Conservation (phyloP, 2,888 invertebrate species). For the Melipona bicolor region DNA sequence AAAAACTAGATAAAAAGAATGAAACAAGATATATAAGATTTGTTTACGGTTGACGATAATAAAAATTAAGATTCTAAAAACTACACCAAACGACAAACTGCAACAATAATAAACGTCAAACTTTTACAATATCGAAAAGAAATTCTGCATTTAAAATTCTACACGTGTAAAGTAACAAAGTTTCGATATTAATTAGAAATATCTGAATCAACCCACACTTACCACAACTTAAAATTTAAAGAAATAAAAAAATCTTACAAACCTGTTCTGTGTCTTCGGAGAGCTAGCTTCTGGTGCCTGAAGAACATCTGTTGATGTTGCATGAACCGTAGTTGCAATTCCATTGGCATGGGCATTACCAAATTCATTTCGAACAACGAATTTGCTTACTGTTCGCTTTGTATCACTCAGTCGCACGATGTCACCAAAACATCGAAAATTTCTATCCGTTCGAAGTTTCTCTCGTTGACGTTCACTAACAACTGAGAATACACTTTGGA, state of each 20-base stretch:
- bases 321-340: slow-evolving; percentile 69
- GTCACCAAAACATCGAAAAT: slow-evolving; percentile 5
- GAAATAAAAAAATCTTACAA: not conserved
- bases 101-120: not conserved
- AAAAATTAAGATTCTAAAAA: not conserved
- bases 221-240: not conserved
- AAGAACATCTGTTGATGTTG: slow-evolving; percentile 71
- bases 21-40: not conserved
- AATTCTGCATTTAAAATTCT: not conserved
- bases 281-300: slow-evolving; percentile 70
- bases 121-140: not conserved
- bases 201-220: not conserved
- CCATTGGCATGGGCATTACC: slow-evolving; percentile 63
- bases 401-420: slow-evolving; percentile 12
- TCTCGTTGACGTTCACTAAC: slow-evolving; percentile 3
- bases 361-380: slow-evolving; percentile 57
- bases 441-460: slow-evolving; percentile 1
- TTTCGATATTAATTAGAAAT: no score
- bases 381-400: not conserved
- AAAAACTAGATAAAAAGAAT: not conserved
- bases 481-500: slow-evolving; percentile 45
- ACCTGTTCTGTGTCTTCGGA: slow-evolving; percentile 56
- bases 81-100: not conserved
- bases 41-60: not conserved
- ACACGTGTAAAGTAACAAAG: not conserved